Base-by-base conservation (phyloP, 2,113 vertebrate species). In the Tiliqua scincoides region DNA sequence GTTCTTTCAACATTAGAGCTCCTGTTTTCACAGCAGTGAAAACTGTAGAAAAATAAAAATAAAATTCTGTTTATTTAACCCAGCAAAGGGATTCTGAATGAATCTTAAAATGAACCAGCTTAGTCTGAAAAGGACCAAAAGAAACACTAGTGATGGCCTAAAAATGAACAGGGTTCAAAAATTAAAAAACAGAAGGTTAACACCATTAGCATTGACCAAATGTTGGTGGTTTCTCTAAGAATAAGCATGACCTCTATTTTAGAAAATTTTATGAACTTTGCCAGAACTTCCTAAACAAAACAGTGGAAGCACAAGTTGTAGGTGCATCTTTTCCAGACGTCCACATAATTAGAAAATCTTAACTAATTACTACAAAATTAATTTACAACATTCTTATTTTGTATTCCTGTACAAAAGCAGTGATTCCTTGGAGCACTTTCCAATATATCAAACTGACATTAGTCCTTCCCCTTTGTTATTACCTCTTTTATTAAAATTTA, bases 401-500 rank as follows among this genome's bases (percentile, higher is more conserved):
- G 57, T 40, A 4, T 25, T 17, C 21, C 43, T 25, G 17, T 4
- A 73, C 6, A 27, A 5, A 32, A 86, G 54, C 25, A 9, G 72
- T 91, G 91, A 89, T 81, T 86, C 84, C 87, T 85, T 32, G 12
- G 4, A 86, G 78, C 17, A 88, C 78, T 82, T 91, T 79, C 68
- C 75, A 43, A 23, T 79, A 72, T 65, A 84, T 88, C 61, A 88
- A 80, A 70, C 78, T 88, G 59, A 40, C 27, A 40, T 20, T 52
- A 71, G 78, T 73, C 85, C 78, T 87, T 90, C 76, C 78, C 57
- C 35, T 37, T 78, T 80, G 8, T 54, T 70, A 84, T 92, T 87
- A 90, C 63, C 76, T 91, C 82, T 89, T 91, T 89, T 90, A 90
- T 91, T 89, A 92, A 93, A 90, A 82, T 90, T 91, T 52, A 65